Percentiles rank a stretch among this genome's conserved stretches.
Conservation (phyloP, 2,113 vertebrate species). For the Apteryx owenii region DNA sequence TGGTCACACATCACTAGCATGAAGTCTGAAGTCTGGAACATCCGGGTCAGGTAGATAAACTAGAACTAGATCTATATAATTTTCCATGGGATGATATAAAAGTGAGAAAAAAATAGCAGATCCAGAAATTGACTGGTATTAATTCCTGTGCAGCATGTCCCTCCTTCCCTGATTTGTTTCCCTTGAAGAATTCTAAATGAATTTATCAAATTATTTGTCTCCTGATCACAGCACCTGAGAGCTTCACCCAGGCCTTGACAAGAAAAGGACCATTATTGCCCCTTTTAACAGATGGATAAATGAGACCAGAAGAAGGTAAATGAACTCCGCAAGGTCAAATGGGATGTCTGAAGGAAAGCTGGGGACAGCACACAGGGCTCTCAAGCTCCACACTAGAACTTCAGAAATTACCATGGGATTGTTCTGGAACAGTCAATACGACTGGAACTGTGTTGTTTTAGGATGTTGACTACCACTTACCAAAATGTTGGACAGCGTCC, state of each 20-base stretch:
- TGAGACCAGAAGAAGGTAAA: background rate
- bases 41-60: background rate
- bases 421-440: background rate
- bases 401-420: accelerated
- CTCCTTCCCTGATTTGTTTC: background rate
- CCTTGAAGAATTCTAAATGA: background rate
- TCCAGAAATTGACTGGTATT: background rate
- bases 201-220: background rate
- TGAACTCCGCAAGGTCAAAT: background rate
- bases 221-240: background rate
- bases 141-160: background rate
- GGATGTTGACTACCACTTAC: background rate
- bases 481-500: background rate
- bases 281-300: background rate
- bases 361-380: background rate
- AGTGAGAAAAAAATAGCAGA: background rate
- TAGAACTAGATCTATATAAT: background rate
- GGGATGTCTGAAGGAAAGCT: background rate
- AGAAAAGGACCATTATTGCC: accelerated
- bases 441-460: background rate
- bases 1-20: background rate
- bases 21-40: background rate
- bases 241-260: background rate
- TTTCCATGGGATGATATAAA: background rate
- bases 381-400: background rate